Base-by-base conservation (phyloP, 2,888 invertebrate genomes). In the Pherbina coryleti region DNA sequence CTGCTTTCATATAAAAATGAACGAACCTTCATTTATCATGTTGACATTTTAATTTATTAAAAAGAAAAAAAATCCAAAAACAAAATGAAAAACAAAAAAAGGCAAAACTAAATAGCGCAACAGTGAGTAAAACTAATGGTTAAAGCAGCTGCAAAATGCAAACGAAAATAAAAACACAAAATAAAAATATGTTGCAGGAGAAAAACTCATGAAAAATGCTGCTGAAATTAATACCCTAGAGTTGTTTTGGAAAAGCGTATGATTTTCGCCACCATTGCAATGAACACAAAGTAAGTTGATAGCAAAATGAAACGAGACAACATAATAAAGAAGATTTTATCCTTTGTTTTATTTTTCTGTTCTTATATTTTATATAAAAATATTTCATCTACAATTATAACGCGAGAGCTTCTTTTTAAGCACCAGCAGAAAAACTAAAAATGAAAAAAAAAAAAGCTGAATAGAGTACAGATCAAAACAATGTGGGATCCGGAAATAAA, bases 11-110 rank as follows among this genome's bases (percentile, higher is more conserved):
- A 70, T 66, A 85, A 85, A 77, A 85, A 81, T 81, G 81, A 77
- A 79, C 76, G 81, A 84, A 85, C 86, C 85, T 85, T 85, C 88
- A 88, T 87, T 88, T 87, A 88, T 87, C 88, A 87, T 85, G 84
- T 86, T 87, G 87, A 88, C 88, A 86, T 88, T 87, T 87, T 88
- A 87, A 87, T 87, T 88, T 88, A 88, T 88, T 88, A 86, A 88
- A 88, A 86, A 73, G 53, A 71, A 57, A 76, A 76, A 67, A 14
- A 66, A n/a, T n/a, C n/a, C n/a, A 11, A 28, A 49, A 62, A 19
- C 37, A 2, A 51, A 5, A 19, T 2, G 11, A 9, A 22, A 19
- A 37, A 37, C 1, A 19, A 22, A 17, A 70, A 73, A 62, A 8
- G n/a, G 11, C 28, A 17, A 72, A 72, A 37, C 37, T 37, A 69